phyloP scores from a whole-genome alignment of 1,140 invertebrate genomes.

The Saccostrea echinata region DNA sequence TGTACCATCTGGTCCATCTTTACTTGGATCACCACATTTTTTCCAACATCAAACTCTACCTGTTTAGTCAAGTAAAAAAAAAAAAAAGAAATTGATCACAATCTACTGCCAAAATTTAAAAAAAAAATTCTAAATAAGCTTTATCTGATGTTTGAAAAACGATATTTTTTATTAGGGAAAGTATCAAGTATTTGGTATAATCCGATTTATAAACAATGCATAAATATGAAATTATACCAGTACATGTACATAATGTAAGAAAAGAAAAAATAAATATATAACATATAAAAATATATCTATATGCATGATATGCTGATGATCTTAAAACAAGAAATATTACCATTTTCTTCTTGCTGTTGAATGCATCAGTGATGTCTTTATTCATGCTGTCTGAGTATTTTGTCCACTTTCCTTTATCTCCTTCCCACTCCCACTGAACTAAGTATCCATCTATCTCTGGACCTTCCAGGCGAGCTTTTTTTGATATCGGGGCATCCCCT shows the following conservation, averaged over 20 bases:
- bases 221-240: no score
- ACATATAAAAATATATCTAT: no score
- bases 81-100: conserved; percentile 42
- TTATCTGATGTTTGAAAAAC: no score
- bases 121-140: no score
- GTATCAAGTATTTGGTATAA: no score
- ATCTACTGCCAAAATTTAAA: no score
- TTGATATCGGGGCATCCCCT: conserved; percentile 49
- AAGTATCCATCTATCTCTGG: conserved; percentile 42
- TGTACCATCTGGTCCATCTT: conserved; percentile 72
- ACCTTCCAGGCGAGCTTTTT: conserved; percentile 48
- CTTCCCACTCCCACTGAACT: conserved; percentile 72
- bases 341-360: conserved; percentile 58
- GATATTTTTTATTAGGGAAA: no score
- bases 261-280: no score
- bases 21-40: conserved; percentile 61
- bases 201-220: no score
- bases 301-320: no score
- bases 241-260: no score
- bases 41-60: conserved; percentile 64
- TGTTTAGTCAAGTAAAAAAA: no score
- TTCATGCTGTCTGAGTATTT: conserved; percentile 61
- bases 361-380: conserved; percentile 58
- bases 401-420: conserved; percentile 67
- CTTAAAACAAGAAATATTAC: conserved; percentile 39